A percentile compares a stretch with the other conserved stretches of the same genome.
Conservation (phyloP, 2,797 vertebrate species). For the Enteromius viviparus region DNA sequence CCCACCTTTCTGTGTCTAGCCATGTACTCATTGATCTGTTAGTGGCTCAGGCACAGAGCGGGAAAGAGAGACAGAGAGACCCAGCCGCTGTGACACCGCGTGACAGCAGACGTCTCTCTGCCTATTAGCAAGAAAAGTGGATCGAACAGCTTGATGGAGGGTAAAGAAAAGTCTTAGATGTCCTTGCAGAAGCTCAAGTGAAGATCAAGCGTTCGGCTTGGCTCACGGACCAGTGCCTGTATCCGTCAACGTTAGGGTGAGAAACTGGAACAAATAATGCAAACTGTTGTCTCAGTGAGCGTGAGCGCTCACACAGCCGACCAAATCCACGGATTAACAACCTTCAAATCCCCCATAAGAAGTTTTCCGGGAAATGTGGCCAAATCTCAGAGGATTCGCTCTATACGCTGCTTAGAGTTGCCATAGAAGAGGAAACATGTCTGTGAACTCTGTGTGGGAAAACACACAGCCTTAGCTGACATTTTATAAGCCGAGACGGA, state of each 20-base stretch:
- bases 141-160: conserved; percentile 54
- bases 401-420: conserved; percentile 16
- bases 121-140: conserved; percentile 65
- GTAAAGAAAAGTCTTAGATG: conserved; percentile 41
- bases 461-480: conserved; percentile 3
- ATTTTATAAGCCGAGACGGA: not conserved
- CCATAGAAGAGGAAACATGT: conserved; percentile 38
- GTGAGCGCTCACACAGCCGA: conserved; percentile 10
- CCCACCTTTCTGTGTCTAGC: conserved; percentile 43
- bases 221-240: not conserved
- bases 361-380: conserved; percentile 53
- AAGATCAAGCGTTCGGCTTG: conserved; percentile 37
- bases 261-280: conserved; percentile 33
- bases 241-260: conserved; percentile 2
- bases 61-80: conserved; percentile 36
- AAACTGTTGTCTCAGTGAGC: conserved; percentile 41
- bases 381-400: conserved; percentile 50
- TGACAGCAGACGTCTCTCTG: conserved; percentile 61
- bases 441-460: conserved; percentile 23
- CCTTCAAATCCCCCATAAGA: conserved; percentile 39
- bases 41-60: conserved; percentile 60
- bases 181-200: not conserved
- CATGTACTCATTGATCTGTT: conserved; percentile 63
- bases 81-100: conserved; percentile 64
- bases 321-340: conserved; percentile 55